These are phyloP conservation scores for Florisuga fusca DNA, from an alignment of 2,797 vertebrate species.

Conservation along the genomic window DNA sequence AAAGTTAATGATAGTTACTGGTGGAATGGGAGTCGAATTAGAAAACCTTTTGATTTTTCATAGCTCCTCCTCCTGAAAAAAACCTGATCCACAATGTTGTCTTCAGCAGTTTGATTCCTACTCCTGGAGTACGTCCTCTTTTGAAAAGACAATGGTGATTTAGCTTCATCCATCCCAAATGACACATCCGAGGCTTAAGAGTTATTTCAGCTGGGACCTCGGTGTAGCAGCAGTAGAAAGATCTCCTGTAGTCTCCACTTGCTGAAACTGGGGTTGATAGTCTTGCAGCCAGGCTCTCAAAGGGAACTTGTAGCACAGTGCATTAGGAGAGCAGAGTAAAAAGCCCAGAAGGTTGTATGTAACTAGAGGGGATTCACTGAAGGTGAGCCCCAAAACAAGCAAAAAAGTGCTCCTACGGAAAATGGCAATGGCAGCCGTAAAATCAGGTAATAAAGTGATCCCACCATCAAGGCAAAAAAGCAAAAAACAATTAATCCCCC, in stretches of 20 bases:
- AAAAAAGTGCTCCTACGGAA: slow-evolving; percentile 42
- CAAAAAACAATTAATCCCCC: slow-evolving; percentile 50
- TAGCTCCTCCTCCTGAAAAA: not conserved
- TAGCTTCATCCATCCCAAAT: not conserved
- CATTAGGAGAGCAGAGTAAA: not conserved
- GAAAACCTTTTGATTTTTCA: not conserved
- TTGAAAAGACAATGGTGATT: not conserved
- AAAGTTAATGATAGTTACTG: not conserved
- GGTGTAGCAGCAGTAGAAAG: not conserved
- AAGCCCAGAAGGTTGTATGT: not conserved
- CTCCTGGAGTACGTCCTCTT: not conserved
- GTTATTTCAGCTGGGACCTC: not conserved
- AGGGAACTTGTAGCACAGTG: not conserved
- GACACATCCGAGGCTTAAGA: not conserved
- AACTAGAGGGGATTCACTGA: slow-evolving; percentile 59
- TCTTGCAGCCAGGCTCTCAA: not conserved
- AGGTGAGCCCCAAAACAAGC: slow-evolving; percentile 50
- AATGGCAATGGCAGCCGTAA: slow-evolving; percentile 45
- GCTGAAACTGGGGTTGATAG: not conserved
- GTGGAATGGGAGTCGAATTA: not conserved
- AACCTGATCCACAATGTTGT: not conserved
- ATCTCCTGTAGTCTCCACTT: not conserved
- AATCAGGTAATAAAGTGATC: slow-evolving; percentile 53
- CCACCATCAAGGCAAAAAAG: slow-evolving; percentile 38
- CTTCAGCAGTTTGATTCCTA: not conserved